A percentile compares a stretch with the other conserved stretches of the same genome.
These are phyloP conservation scores for Nibea coibor DNA, from an alignment of 2,113 vertebrate species.

Conservation along the genomic window DNA sequence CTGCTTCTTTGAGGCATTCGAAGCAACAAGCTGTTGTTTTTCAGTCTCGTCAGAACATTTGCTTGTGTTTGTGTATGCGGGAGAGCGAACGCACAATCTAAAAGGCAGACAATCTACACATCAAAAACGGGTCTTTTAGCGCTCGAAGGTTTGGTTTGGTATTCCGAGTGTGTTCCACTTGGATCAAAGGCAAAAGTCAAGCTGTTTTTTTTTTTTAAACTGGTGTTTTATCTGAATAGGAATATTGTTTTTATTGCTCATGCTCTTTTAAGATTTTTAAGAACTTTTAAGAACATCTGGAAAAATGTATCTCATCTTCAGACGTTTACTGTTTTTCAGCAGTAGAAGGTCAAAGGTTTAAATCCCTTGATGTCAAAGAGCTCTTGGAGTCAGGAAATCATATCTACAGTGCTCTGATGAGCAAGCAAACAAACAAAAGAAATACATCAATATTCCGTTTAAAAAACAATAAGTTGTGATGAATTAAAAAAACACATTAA, in stretches of 20 bases:
- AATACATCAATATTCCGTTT: background rate
- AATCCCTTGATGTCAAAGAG: slow-evolving; percentile 8
- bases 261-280: slow-evolving; percentile 2
- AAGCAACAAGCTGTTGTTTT: background rate
- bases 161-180: background rate
- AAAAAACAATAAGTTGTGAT: background rate
- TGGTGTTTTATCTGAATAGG: slow-evolving; percentile 10
- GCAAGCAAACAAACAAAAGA: background rate
- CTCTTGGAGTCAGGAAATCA: background rate
- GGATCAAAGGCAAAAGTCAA: slow-evolving; percentile 29
- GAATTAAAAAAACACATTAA: background rate
- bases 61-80: background rate
- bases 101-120: background rate
- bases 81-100: background rate
- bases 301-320: background rate
- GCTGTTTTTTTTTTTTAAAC: background rate
- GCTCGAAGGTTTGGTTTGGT: background rate
- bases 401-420: background rate
- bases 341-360: slow-evolving; percentile 37
- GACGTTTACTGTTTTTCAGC: background rate
- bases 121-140: background rate
- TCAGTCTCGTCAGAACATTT: background rate
- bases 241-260: background rate
- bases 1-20: background rate
- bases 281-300: background rate